Evolutionary conservation across 2,888 invertebrate species (phyloP), one percentile per base, ranked within the genome.

Genomic region (Drosophila testacea): DNA sequence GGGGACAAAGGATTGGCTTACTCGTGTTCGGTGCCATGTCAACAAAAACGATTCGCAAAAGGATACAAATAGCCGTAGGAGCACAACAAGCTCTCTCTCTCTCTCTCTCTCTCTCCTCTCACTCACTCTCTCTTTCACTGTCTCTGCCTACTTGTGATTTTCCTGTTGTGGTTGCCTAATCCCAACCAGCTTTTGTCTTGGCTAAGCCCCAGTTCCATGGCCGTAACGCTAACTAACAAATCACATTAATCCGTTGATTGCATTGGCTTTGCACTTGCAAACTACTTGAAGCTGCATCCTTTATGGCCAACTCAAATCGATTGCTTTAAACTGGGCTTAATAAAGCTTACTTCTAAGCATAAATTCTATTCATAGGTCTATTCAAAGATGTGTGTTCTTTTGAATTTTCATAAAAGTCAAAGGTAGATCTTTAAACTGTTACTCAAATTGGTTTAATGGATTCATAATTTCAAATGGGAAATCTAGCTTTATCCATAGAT

Each of bases 201-300:
- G 44, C 28, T 70, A 54, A 50, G 41, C n/a, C 27, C 16, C 52
- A 38, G 28, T 38, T 48, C 50, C 47, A 47, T 54, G 47, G 42
- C 51, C 46, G 55, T 48, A 64, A 50, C 42, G 48, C 60, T 54
- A 60, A 69, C 71, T 64, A 69, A 80, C 81, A 80, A 76, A 80
- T 76, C 77, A 80, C 71, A 76, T 70, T 76, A 76, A 76, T 57
- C 76, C 77, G 52, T 51, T 70, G 80, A 80, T 75, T 79, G 72
- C 64, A 30, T 57, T 41, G 80, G 61, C 64, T 79, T 54, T 65
- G 42, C 44, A 48, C 36, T 11, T 11, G 38, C 55, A 65, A 73
- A 41, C 48, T 48, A 28, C 47, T 63, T 47, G 39, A n/a, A 13
- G 13, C n/a, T 27, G 38, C 30, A 32, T 27, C 30, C 46, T 28